Base-by-base conservation (phyloP, 2,888 invertebrate species). In the Melangyna quadrimaculata region DNA sequence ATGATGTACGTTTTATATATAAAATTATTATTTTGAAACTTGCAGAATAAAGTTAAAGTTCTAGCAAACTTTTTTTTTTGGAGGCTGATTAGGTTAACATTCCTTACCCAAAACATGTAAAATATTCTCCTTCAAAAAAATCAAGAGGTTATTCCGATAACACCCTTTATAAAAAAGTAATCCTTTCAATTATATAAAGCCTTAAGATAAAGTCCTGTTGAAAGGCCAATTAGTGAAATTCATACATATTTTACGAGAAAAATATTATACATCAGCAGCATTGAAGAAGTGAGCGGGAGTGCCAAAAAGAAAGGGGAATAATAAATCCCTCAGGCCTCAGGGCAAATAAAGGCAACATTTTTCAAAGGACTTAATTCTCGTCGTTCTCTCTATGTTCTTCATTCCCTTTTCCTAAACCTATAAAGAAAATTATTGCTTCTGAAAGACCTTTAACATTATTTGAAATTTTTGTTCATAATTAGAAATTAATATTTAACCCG, bases 151-250 rank as follows among this genome's bases (percentile, higher is more conserved):
- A n/a, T n/a, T n/a, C n/a, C 57, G 10, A 19, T 57, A 32, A 32
- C 29, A 59, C 59, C 59, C 59, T 59, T 9, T 51, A 8, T 0
- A 19, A 45, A 45, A 51, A 35, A 71, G 57, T 71, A 75, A 83
- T 71, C 83, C 71, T 75, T 74, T 69, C 59, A 59, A 70, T 29
- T 32, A 14, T 19, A 40, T 19, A 45, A 22, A 48, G 22, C 29
- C 51, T 43, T 27, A 57, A 55, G 61, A 40, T 29, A 12, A 57
- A 29, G 59, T 45, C 17, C 43, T 67, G 37, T 45, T 72, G 77
- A 69, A 75, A 77, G 72, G 80, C 80, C 84, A 84, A 84, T 84
- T 84, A 84, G 84, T 75, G 61, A 72, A 65, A 75, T 53, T 71
- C 71, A 80, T 80, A 72, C 53, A 84, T 80, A 80, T 75, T 75